Evolutionary conservation across 2,113 vertebrate genomes (phyloP), one percentile per base, ranked within the genome.

Genomic region (Lagopus leucura): DNA sequence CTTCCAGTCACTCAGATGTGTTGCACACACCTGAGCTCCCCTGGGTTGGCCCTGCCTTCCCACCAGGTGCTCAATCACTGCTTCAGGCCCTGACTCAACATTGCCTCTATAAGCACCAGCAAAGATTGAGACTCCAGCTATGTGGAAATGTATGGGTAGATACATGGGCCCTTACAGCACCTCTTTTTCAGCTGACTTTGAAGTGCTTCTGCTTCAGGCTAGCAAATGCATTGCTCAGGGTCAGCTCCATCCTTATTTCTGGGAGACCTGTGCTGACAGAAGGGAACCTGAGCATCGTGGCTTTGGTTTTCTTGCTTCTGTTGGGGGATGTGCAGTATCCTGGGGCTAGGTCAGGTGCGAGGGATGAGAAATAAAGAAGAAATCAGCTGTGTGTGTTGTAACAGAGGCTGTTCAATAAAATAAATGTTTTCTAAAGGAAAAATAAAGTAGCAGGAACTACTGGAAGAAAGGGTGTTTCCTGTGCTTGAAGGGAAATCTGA

Each of bases 381-480:
- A 30, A 30, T 17, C 27, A 54, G 8, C 43, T 73, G 34, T 5
- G 1, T 42, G 43, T 57, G 70, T 40, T 73, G 74, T 28, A 38
- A 6, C 47, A 52, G 72, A 77, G 48, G 17, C 47, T 52, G 60
- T n/a, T 93, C 57, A 28, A 43, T 64, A 80, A 77, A 82, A 73
- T 14, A 47, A 34, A 12, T 38, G 21, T 54, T 36, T 71, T 88
- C 93, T 57, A 77, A 92, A 94, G 75, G 54, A 87, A 50, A 78
- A 79, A 9, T 45, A 34, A 93, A 74, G 36, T 45, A 79, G 50
- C 42, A 73, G 67, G 82, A 82, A n/a, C 42, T 1, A 21, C 58
- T 8, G 91, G 89, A 88, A 95, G 69, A 91, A 92, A 92, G 75
- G 79, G 55, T 67, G 60, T 71, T 96, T 80, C 60, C 71, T 67